Evolutionary conservation across 1,140 invertebrate species (phyloP).

Genomic region (Mactra quadrangularis): DNA sequence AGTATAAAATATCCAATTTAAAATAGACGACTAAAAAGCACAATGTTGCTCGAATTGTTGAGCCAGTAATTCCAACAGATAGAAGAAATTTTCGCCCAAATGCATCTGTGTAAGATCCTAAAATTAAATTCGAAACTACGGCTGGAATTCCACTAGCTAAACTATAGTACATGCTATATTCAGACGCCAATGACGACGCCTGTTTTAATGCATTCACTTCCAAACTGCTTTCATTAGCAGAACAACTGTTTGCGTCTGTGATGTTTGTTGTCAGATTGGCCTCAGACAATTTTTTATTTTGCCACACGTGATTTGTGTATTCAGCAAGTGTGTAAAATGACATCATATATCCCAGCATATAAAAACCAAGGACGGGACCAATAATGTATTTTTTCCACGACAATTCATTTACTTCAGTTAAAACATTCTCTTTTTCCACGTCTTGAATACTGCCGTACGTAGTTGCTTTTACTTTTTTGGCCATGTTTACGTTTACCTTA

Average conservation of each 20-base stretch:
- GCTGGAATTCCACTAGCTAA: slow-evolving; percentile 37
- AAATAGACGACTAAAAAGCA: slow-evolving; percentile 41
- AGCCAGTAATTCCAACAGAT: slow-evolving; percentile 41
- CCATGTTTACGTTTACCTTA: too few species aligned
- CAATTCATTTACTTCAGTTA: background rate
- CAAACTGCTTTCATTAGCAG: slow-evolving; percentile 32
- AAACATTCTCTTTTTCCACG: too few species aligned
- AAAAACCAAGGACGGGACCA: slow-evolving; percentile 28
- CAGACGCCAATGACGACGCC: slow-evolving; percentile 31
- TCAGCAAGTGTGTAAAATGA: slow-evolving; percentile 57
- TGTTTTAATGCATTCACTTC: slow-evolving; percentile 3
- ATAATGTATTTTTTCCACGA: slow-evolving; percentile 42
- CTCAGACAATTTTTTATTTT: slow-evolving; percentile 16
- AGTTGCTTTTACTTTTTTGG: too few species aligned
- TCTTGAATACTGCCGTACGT: too few species aligned
- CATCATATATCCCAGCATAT: slow-evolving; percentile 52
- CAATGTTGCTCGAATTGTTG: slow-evolving; percentile 13
- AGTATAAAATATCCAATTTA: slow-evolving; percentile 35
- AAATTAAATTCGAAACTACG: slow-evolving; percentile 39
- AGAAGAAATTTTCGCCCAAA: slow-evolving; percentile 47
- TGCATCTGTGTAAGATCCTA: slow-evolving; percentile 46
- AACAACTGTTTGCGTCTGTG: background rate
- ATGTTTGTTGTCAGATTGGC: slow-evolving; percentile 15
- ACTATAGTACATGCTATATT: slow-evolving; percentile 45
- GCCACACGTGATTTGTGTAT: slow-evolving; percentile 39